Evolutionary conservation across 2,113 vertebrate genomes (phyloP).

Genomic region (Stegostoma tigrinum): DNA sequence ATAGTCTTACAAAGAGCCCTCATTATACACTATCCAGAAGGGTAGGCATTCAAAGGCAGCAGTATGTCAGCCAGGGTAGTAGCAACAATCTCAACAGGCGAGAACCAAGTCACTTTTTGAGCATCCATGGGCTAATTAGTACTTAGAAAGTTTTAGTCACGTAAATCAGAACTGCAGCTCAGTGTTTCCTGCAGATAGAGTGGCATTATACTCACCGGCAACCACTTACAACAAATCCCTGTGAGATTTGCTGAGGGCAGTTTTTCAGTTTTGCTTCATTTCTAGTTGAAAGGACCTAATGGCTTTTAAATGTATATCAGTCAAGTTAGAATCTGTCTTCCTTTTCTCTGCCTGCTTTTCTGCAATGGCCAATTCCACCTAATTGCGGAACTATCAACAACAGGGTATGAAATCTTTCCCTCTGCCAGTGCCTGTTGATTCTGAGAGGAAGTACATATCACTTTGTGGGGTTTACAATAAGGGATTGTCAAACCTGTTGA

Average conservation of each 20-base stretch:
- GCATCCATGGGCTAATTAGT: not conserved
- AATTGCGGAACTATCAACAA: constrained; percentile 39
- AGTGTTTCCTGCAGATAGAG: not conserved
- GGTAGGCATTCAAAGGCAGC: not conserved
- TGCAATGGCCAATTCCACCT: constrained; percentile 30
- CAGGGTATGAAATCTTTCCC: constrained; percentile 21
- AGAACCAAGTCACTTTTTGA: not conserved
- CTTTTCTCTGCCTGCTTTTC: constrained; percentile 24
- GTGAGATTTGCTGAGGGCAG: not conserved
- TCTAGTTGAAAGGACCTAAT: constrained; percentile 14
- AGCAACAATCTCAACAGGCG: not conserved
- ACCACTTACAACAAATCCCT: constrained; percentile 8
- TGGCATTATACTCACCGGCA: not conserved
- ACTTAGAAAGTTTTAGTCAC: not conserved
- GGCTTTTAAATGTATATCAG: constrained; percentile 29
- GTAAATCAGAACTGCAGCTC: not conserved
- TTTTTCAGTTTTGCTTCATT: constrained; percentile 14
- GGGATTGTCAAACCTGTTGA: not conserved
- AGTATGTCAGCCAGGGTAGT: too few relatives aligned
- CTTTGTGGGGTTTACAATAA: not conserved
- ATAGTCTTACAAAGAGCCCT: not conserved
- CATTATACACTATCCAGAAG: not conserved
- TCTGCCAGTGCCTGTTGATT: not conserved
- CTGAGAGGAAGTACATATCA: not conserved
- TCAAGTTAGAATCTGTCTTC: constrained; percentile 36